Conservation (phyloP, 1,140 invertebrate species). For the Leptopilina clavipes region DNA sequence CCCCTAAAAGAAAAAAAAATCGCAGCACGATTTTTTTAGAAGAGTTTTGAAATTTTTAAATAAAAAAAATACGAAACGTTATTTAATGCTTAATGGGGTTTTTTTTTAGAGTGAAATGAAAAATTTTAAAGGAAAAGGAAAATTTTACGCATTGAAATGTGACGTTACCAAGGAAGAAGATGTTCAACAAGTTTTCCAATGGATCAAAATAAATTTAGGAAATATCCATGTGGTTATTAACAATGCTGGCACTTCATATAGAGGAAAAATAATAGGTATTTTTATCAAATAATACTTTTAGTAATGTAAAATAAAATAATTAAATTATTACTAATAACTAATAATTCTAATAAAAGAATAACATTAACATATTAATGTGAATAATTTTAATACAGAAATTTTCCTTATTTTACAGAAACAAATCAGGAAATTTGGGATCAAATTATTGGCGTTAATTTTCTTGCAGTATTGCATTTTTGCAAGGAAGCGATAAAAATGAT, state of each 20-base stretch:
- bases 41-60: too few species aligned
- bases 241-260: constrained; percentile 18
- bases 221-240: constrained; percentile 35
- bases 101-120: constrained; percentile 37
- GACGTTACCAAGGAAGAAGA: constrained; percentile 37
- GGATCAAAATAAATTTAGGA: constrained; percentile 34
- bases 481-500: constrained; percentile 37
- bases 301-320: not conserved
- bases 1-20: too few species aligned
- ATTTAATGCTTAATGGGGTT: too few species aligned
- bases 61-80: too few species aligned
- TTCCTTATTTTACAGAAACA: constrained; percentile 24
- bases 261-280: constrained; percentile 33
- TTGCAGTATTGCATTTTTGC: constrained; percentile 26
- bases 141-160: constrained; percentile 40
- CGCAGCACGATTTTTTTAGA: too few species aligned
- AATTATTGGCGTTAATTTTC: constrained; percentile 16
- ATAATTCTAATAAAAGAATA: too few species aligned
- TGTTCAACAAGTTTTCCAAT: constrained; percentile 31
- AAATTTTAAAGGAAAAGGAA: constrained; percentile 4
- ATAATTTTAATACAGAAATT: not conserved
- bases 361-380: too few species aligned
- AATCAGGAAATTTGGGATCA: not conserved
- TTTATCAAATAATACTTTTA: not conserved
- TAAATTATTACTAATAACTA: too few species aligned